Evolutionary conservation across 1,140 invertebrate genomes (phyloP).

Genomic region (Drosophila neocordata): DNA sequence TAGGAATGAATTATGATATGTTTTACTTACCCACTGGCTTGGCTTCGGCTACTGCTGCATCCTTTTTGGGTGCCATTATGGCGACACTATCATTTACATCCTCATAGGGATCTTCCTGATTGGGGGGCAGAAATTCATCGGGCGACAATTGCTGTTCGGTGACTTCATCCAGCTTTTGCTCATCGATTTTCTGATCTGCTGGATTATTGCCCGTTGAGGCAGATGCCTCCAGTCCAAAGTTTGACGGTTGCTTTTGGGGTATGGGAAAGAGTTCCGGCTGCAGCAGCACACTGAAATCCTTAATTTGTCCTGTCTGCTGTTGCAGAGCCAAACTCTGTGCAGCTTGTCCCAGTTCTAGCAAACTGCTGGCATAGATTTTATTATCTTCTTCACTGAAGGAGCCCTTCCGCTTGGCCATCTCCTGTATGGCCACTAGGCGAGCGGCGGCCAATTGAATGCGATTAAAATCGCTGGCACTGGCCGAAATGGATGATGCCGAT

Average conservation of each 20-base stretch:
- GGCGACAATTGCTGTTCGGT: conserved; percentile 70
- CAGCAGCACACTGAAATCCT: conserved; percentile 77
- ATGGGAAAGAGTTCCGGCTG: conserved; percentile 63
- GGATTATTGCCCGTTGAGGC: conserved; percentile 47
- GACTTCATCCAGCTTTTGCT: conserved; percentile 72
- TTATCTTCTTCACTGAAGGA: conserved; percentile 83
- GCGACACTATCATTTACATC: conserved; percentile 82
- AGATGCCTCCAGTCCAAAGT: conserved; percentile 57
- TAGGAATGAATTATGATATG: too few species aligned
- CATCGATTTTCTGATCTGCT: conserved; percentile 63
- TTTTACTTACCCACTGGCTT: conserved; percentile 86
- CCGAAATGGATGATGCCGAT: conserved; percentile 49
- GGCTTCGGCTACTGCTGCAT: conserved; percentile 87
- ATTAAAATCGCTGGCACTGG: conserved; percentile 72
- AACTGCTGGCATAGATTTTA: conserved; percentile 82
- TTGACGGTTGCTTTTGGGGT: conserved; percentile 59
- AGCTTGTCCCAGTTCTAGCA: conserved; percentile 82
- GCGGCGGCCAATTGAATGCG: conserved; percentile 83
- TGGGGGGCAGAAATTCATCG: conserved; percentile 67
- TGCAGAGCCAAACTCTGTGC: conserved; percentile 83
- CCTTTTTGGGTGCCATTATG: conserved; percentile 84
- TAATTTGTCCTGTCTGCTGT: conserved; percentile 75
- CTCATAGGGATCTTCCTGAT: conserved; percentile 75
- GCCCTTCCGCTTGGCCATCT: conserved; percentile 83
- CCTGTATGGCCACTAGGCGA: conserved; percentile 83